Evolutionary conservation across 2,797 vertebrate genomes (phyloP), one percentile per base, ranked within the genome.

Genomic region (Cuculus canorus): DNA sequence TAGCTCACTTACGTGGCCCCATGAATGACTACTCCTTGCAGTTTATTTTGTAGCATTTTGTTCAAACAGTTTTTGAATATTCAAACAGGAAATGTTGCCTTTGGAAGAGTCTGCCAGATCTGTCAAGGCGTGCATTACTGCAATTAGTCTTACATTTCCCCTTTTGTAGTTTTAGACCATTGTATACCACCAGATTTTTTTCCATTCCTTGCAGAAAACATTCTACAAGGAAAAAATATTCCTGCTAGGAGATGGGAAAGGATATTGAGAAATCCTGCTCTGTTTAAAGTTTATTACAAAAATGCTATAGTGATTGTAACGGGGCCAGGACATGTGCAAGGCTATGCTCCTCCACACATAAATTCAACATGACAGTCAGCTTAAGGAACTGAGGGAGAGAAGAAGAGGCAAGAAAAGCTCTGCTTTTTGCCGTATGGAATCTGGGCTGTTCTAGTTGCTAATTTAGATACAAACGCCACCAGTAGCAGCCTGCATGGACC

Each of bases 1-100:
- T 60, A 70, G 63, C 35, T 86, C 32, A 32, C 66, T n/a, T 15
- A n/a, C 0, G 0, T 25, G n/a, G 33, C 16, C 18, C 6, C 2
- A 0, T 12, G 37, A 85, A 83, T n/a, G 61, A 59, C 9, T 70
- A 41, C 5, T 76, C 66, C 56, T 86, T 3, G 1, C 13, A 60
- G 25, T 79, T 82, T 63, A 54, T 72, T 91, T 92, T 73, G 35
- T 60, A 69, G 33, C 27, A 33, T 30, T 69, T 56, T 2, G 1
- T 52, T 92, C 78, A 60, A 85, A 57, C 12, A 32, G 48, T 2
- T 86, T 93, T 86, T 79, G 59, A 79, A 50, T 70, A 78, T 28
- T 60, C 83, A 23, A 37, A 45, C 18, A 78, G 71, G n/a, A 77
- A 85, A 63, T 9, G 11, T 21, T 77, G 45, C 21, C 25, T 83